Conservation (phyloP, 2,797 vertebrate species). For the Helicolenus hilgendorfi region DNA sequence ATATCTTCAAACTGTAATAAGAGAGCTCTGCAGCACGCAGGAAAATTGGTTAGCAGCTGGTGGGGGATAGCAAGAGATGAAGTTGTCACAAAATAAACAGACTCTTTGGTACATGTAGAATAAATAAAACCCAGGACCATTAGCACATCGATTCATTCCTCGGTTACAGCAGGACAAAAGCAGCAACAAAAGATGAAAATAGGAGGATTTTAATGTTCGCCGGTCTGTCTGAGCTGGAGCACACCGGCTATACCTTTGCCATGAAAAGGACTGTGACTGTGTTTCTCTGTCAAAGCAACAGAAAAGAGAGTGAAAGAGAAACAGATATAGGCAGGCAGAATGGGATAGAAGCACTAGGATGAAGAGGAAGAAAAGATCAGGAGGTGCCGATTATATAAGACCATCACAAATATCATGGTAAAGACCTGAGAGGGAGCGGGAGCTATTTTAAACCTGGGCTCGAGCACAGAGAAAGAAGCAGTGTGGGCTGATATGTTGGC, state of each 20-base stretch:
- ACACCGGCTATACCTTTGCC: conserved; percentile 7
- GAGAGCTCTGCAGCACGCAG: not conserved
- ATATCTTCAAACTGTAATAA: not conserved
- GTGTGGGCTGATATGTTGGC: conserved; percentile 79
- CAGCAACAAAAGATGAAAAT: not conserved
- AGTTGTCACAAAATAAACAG: not conserved
- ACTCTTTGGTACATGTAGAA: not conserved
- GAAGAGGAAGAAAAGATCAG: conserved; percentile 61
- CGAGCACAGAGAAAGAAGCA: conserved; percentile 67
- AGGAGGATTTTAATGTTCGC: not conserved
- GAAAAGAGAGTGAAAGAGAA: not conserved
- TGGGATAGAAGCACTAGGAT: conserved; percentile 32
- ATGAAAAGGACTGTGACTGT: not conserved
- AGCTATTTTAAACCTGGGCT: conserved; percentile 80
- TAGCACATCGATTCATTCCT: not conserved
- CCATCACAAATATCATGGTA: conserved; percentile 73
- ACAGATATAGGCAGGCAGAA: conserved; percentile 35
- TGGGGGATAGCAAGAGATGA: not conserved
- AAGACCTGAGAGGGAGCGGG: conserved; percentile 63
- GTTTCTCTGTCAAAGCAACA: not conserved
- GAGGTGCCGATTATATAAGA: conserved; percentile 73
- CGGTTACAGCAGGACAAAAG: not conserved
- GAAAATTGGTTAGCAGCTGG: not conserved
- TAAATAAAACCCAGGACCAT: conserved; percentile 16
- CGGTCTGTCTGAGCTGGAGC: not conserved